Percentiles rank a stretch among this genome's conserved stretches.
These are phyloP conservation scores for Phocides pigmalion DNA, from an alignment of 1,140 invertebrate genomes.

Conservation along the genomic window DNA sequence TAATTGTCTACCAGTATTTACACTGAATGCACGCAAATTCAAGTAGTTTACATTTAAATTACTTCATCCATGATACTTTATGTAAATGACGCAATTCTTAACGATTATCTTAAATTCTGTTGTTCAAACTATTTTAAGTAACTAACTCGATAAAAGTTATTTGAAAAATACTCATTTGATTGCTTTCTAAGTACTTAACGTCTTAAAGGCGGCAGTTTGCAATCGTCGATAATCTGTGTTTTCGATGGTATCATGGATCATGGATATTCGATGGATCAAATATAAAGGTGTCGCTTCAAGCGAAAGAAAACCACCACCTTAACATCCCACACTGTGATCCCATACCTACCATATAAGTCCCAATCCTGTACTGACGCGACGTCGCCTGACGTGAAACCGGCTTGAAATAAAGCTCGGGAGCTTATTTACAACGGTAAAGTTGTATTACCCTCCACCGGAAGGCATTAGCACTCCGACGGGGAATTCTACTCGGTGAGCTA, in stretches of 20 bases:
- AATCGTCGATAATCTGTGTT: no score
- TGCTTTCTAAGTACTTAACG: no score
- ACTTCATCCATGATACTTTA: not conserved
- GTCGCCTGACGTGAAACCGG: constrained; percentile 23
- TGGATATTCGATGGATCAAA: no score
- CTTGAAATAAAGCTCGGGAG: constrained; percentile 4
- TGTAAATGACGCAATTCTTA: not conserved
- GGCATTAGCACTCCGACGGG: constrained; percentile 46
- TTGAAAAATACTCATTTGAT: no score
- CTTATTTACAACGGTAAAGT: constrained; percentile 40
- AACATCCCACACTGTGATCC: not conserved
- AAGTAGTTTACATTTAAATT: not conserved
- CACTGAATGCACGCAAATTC: not conserved
- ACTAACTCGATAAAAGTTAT: no score
- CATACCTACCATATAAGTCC: constrained; percentile 4
- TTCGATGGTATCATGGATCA: no score
- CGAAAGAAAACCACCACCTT: no score
- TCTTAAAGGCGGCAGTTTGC: no score
- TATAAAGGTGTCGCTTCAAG: no score
- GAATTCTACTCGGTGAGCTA: constrained; percentile 4
- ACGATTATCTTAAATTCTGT: no score
- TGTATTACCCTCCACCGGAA: constrained; percentile 52
- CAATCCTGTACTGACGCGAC: constrained; percentile 8
- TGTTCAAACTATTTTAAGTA: no score
- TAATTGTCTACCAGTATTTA: not conserved